Conservation (phyloP, 2,113 vertebrate species). For the Marcusenius ussheri region DNA sequence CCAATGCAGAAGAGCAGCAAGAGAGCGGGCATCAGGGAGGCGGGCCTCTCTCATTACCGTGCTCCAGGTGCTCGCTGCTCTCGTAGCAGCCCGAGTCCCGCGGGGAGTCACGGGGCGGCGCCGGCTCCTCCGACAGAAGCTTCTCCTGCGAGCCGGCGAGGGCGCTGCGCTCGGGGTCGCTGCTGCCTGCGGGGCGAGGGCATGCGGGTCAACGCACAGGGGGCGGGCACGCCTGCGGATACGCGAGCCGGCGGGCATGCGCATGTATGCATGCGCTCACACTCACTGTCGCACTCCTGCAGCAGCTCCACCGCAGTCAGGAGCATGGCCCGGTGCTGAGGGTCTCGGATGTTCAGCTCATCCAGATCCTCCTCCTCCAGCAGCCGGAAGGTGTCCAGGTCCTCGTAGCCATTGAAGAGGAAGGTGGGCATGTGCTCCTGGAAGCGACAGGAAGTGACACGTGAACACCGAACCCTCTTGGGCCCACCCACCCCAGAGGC, state of each 20-base stretch:
- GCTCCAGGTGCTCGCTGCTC: slow-evolving; percentile 93
- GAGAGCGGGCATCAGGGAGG: slow-evolving; percentile 33
- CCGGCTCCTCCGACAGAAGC: slow-evolving; percentile 75
- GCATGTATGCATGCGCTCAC: neutral
- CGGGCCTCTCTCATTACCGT: slow-evolving; percentile 70
- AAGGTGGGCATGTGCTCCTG: slow-evolving; percentile 98
- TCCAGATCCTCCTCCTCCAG: slow-evolving; percentile 95
- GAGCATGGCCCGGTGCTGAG: slow-evolving; percentile 86
- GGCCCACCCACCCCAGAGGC: neutral
- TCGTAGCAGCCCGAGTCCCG: slow-evolving; percentile 97
- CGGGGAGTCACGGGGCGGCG: slow-evolving; percentile 77
- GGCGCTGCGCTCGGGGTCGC: slow-evolving; percentile 68
- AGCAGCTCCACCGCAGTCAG: slow-evolving; percentile 91
- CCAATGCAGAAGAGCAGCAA: slow-evolving; percentile 7
- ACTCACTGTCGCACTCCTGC: slow-evolving; percentile 94
- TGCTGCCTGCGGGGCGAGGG: slow-evolving; percentile 72
- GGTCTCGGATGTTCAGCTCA: slow-evolving; percentile 89
- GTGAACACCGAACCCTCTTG: neutral
- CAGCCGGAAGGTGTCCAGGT: slow-evolving; percentile 94
- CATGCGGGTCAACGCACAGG: slow-evolving; percentile 51
- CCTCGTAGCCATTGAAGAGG: slow-evolving; percentile 95
- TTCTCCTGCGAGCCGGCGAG: slow-evolving; percentile 92
- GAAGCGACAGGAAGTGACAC: neutral
- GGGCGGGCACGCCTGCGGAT: neutral
- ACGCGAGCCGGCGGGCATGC: neutral